Evolutionary conservation across 2,113 vertebrate genomes (phyloP).

Genomic region (Catharus minimus): DNA sequence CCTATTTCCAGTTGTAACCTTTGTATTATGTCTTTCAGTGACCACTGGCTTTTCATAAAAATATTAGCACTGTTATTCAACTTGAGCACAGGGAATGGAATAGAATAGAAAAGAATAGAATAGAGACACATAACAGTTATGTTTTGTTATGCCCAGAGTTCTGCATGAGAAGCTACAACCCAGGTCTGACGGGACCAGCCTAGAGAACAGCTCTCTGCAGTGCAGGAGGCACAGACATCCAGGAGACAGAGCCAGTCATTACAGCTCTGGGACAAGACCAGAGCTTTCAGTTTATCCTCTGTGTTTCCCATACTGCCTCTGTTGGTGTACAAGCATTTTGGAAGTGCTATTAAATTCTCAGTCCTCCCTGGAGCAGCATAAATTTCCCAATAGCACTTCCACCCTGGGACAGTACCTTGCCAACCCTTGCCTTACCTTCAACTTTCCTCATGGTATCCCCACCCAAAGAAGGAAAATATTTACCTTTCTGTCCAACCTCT

Average conservation of each 20-base stretch:
- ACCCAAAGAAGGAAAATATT: not conserved
- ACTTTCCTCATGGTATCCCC: not conserved
- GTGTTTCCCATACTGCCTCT: not conserved
- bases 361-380: not conserved
- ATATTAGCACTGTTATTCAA: not conserved
- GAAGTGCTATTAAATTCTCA: not conserved
- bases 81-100: not conserved
- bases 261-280: not conserved
- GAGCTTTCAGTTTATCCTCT: fast-evolving
- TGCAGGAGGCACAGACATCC: not conserved
- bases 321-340: not conserved
- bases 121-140: not conserved
- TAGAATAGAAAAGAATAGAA: not conserved
- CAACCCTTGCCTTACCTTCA: not conserved
- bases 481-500: not conserved
- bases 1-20: not conserved
- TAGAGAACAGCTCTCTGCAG: not conserved
- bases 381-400: not conserved
- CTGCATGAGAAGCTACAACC: not conserved
- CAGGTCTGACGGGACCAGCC: not conserved
- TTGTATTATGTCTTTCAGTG: not conserved
- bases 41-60: not conserved
- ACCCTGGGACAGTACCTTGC: not conserved
- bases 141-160: not conserved
- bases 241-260: not conserved